Evolutionary conservation across 2,113 vertebrate species (phyloP), one percentile per base, ranked within the genome.

Genomic region (Ochotona curzoniae): DNA sequence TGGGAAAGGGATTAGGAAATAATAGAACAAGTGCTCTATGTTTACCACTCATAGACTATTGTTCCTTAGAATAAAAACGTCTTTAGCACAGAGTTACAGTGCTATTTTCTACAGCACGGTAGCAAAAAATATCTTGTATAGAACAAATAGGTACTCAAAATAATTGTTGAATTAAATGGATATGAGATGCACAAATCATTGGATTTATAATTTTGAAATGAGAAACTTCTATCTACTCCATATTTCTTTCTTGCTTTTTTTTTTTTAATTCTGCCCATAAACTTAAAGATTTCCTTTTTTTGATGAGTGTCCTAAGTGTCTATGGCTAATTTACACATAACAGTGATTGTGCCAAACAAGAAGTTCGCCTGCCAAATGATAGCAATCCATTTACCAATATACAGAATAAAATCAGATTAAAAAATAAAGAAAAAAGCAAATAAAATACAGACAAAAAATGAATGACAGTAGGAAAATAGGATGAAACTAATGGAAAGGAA

Each of bases 1-100:
- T 86, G 79, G 35, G 28, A 32, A 95, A 95, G 89, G 15, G 5
- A 85, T 54, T 70, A 93, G 17, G 71, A 76, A 89, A 71, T 67
- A 92, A 78, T 23, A 15, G 18, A 83, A 71, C 2, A 6, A 7
- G 3, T 44, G 15, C 10, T 3, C 25, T 79, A 28, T 83, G 18
- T 83, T 83, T 73, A 26, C 9, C 32, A 74, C 78, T 38, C 20
- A 21, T 81, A 60, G 4, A 76, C 10, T 80, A 23, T 21, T 92
- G 6, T 74, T 87, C 73, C 47, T 35, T 88, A 78, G 20, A 84
- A 90, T 66, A 35, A 71, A 87, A 89, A 63, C 23, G 83, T 73
- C 5, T 44, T 83, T 83, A 75, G 1, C 9, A 63, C 3, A 44
- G 25, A 90, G 28, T 20, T 7, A 60, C 8, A 44, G 32, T 63